Evolutionary conservation across 2,113 vertebrate species (phyloP), one percentile per base, ranked within the genome.

Genomic region (Gadus macrocephalus): DNA sequence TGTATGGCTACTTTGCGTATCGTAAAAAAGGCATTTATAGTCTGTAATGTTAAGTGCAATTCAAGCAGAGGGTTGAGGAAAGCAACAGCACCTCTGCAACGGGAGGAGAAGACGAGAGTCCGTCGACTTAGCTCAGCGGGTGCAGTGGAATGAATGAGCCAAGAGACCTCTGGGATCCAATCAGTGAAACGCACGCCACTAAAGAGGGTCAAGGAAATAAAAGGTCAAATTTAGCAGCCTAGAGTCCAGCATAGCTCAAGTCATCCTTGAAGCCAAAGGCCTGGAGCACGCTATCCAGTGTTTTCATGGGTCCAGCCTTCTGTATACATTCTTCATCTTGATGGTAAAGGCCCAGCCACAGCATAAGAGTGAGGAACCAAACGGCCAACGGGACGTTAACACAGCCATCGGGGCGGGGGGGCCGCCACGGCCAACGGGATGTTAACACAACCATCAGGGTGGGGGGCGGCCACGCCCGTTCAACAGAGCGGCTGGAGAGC

Each of bases 401-500:
- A 74, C 56, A 64, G 75, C 77, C 76, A 91, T 2, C 28, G 5
- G 28, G 89, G 20, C 20, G 20, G 20, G 20, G 20, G 80, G 84
- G 86, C 72, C 84, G 87, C 80, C 79, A 89, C 83, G 5, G 3
- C 28, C 5, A 31, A 31, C 28, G 28, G 5, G 5, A 6, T 4
- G 4, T 35, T 35, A 73, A 71, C 60, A 89, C 90, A 92, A 86
- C 55, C 76, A 91, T 4, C 31, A 6, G 31, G 89, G 77, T 79
- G 78, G 76, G 78, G 80, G 84, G 86, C 72, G 84, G 87, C 80
- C 79, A 89, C 83, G 90, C 83, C 86, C 86, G 91, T 86, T 83
- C 72, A 78, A 67, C 74, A 73, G 87, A 88, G 90, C 89, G 88
- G 62, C 92, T 82, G 90, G 82, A 87, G 85, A 83, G 92, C 88